Percentiles rank a stretch among this genome's conserved stretches.
These are phyloP conservation scores for Heliconius aoede DNA, from an alignment of 2,888 invertebrate genomes.

Conservation along the genomic window DNA sequence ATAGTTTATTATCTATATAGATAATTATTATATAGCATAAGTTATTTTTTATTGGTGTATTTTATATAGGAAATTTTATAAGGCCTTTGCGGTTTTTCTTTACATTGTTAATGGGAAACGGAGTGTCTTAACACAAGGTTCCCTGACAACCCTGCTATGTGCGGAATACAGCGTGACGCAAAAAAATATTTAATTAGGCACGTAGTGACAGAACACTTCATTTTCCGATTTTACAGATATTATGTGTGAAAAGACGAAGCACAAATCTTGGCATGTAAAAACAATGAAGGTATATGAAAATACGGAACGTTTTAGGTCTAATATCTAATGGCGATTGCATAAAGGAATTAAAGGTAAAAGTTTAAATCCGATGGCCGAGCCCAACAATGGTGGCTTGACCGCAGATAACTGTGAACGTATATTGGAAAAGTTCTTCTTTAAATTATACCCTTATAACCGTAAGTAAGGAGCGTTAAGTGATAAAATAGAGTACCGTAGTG, in stretches of 20 bases:
- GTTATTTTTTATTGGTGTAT: too few relatives aligned
- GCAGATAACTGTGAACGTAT: slow-evolving; percentile 68
- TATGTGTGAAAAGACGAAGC: not conserved
- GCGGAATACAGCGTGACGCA: too few relatives aligned
- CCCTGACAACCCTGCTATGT: too few relatives aligned
- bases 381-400: slow-evolving; percentile 72
- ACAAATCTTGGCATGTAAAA: not conserved
- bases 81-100: too few relatives aligned
- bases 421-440: slow-evolving; percentile 78
- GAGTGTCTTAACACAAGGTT: too few relatives aligned
- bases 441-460: slow-evolving; percentile 48
- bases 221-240: too few relatives aligned
- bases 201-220: too few relatives aligned
- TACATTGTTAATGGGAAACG: too few relatives aligned
- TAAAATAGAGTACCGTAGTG: not conserved
- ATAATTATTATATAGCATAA: not conserved
- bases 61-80: too few relatives aligned
- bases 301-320: not conserved
- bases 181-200: too few relatives aligned
- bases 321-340: slow-evolving; percentile 17
- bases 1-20: not conserved
- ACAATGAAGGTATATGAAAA: not conserved
- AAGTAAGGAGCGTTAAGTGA: slow-evolving; percentile 37
- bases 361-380: slow-evolving; percentile 56
- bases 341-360: slow-evolving; percentile 53